phyloP scores from a whole-genome alignment of 2,888 invertebrate species.

The Altica lythri region DNA sequence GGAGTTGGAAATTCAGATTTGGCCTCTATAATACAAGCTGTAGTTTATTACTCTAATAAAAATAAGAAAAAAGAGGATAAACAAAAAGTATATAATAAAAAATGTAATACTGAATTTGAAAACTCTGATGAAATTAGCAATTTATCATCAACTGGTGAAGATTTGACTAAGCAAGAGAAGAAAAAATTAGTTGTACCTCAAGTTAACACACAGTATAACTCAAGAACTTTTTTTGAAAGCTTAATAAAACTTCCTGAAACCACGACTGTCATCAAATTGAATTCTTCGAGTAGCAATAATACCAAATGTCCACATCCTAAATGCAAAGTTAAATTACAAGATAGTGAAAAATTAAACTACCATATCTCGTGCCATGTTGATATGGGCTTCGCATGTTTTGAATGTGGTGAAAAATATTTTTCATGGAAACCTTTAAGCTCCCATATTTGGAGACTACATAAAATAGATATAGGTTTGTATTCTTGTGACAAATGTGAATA shows the following conservation, averaged over 20 bases:
- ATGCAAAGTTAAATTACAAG: slow-evolving; percentile 64
- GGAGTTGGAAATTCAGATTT: slow-evolving; percentile 67
- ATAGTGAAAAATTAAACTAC: slow-evolving; percentile 64
- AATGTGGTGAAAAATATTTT: slow-evolving; percentile 64
- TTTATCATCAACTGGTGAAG: too few relatives aligned
- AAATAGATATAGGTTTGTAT: slow-evolving; percentile 78
- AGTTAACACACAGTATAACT: slow-evolving; percentile 5
- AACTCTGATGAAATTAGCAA: too few relatives aligned
- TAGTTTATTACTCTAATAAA: slow-evolving; percentile 55
- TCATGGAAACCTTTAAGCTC: slow-evolving; percentile 73
- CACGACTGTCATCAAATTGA: slow-evolving; percentile 15
- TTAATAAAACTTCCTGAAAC: slow-evolving; percentile 15
- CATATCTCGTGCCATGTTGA: slow-evolving; percentile 63
- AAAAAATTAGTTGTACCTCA: background rate
- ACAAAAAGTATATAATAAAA: slow-evolving; percentile 23
- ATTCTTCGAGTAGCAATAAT: slow-evolving; percentile 39
- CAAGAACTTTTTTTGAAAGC: slow-evolving; percentile 17
- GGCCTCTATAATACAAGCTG: slow-evolving; percentile 63
- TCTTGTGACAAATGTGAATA: slow-evolving; percentile 76
- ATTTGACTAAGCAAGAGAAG: background rate
- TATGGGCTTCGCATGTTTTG: slow-evolving; percentile 64
- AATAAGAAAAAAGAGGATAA: slow-evolving; percentile 38
- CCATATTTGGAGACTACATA: slow-evolving; percentile 79
- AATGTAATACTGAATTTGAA: too few relatives aligned
- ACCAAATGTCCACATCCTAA: slow-evolving; percentile 62